phyloP scores from a whole-genome alignment of 2,888 invertebrate species.

The Agonopterix heracliana region DNA sequence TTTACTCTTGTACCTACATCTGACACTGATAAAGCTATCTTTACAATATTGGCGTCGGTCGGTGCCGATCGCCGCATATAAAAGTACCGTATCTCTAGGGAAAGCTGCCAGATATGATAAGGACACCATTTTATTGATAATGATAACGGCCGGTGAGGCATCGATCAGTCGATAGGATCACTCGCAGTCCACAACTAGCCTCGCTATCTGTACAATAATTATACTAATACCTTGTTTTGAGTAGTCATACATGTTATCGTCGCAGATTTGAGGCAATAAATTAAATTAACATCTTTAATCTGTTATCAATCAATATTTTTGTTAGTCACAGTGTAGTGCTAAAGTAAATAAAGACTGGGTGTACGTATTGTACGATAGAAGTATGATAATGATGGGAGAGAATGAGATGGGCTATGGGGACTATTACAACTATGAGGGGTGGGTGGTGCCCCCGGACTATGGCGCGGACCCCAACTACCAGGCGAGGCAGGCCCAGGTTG shows the following conservation, averaged over 20 bases:
- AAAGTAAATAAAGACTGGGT: neutral
- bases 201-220: constrained; percentile 28
- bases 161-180: constrained; percentile 62
- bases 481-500: constrained; percentile 56
- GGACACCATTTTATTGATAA: constrained; percentile 72
- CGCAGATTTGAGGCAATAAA: constrained; percentile 33
- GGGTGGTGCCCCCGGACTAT: constrained; percentile 82
- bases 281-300: constrained; percentile 12
- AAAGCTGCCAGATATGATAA: constrained; percentile 75
- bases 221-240: constrained; percentile 21
- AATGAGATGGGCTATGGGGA: constrained; percentile 71
- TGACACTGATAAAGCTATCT: constrained; percentile 58
- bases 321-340: constrained; percentile 5
- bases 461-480: constrained; percentile 68
- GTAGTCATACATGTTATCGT: constrained; percentile 24
- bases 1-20: constrained; percentile 35
- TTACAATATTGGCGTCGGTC: constrained; percentile 45
- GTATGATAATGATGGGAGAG: constrained; percentile 77
- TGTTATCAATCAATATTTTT: constrained; percentile 12
- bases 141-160: constrained; percentile 63
- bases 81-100: constrained; percentile 67
- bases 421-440: constrained; percentile 78
- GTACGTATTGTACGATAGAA: constrained; percentile 20
- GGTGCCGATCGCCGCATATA: constrained; percentile 46
- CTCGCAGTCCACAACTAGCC: constrained; percentile 38